Conservation (phyloP, 1,140 invertebrate species). For the Chionoecetes opilio region DNA sequence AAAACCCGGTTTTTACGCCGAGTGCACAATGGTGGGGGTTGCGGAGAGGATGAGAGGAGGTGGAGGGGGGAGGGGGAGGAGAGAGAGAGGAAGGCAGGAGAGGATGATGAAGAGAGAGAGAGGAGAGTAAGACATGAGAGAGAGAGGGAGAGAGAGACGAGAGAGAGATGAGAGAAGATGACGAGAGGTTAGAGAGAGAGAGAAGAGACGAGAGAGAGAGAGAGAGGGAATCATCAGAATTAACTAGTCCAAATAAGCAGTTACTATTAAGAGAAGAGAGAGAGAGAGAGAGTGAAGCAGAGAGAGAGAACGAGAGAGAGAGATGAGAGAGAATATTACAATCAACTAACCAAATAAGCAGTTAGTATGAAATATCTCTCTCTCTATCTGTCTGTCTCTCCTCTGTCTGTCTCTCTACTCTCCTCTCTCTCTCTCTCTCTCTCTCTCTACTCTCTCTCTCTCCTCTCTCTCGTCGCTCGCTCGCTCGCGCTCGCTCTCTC, state of each 20-base stretch:
- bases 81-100: neutral
- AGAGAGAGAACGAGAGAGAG: too few relatives aligned
- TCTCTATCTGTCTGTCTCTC: neutral
- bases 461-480: slow-evolving; percentile 59
- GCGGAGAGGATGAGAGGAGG: neutral
- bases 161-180: neutral
- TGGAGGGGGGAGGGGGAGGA: neutral
- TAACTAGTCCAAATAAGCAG: too few relatives aligned
- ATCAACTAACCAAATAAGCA: neutral
- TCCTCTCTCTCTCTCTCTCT: neutral
- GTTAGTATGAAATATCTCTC: neutral
- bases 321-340: neutral
- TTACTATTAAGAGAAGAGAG: too few relatives aligned
- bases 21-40: too few relatives aligned
- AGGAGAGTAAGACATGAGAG: neutral
- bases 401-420: neutral
- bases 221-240: neutral
- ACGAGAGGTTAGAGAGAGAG: neutral
- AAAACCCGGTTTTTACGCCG: too few relatives aligned
- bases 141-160: neutral
- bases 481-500: slow-evolving; percentile 47
- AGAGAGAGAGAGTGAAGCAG: too few relatives aligned
- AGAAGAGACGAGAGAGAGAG: neutral
- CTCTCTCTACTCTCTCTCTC: slow-evolving; percentile 62
- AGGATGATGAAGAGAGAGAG: too few relatives aligned